phyloP scores from a whole-genome alignment of 2,888 invertebrate species.

The Silvanus unidentatus region DNA sequence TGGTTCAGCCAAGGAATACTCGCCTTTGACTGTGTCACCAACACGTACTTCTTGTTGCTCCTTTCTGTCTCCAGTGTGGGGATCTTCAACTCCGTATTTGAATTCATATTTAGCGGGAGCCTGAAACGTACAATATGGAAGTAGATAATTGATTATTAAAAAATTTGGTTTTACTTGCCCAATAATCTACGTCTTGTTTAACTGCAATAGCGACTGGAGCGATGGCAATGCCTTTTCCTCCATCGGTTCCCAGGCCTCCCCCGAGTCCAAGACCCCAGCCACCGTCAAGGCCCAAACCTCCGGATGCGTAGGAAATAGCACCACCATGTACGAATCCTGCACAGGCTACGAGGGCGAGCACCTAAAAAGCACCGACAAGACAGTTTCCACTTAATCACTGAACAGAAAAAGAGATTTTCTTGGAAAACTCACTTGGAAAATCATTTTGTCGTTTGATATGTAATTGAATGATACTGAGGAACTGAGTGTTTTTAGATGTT shows the following conservation, averaged over 20 bases:
- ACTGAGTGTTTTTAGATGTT: no score
- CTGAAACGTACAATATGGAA: conserved; percentile 9
- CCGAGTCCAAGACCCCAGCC: no score
- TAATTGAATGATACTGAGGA: no score
- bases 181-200: conserved; percentile 5
- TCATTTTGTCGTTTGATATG: no score
- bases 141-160: conserved; percentile 4
- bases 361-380: no score
- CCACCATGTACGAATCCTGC: no score
- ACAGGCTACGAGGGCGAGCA: no score
- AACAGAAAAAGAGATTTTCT: no score
- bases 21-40: conserved; percentile 51
- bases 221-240: conserved; percentile 13
- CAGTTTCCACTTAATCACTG: no score
- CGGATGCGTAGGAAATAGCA: no score
- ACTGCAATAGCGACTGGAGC: conserved; percentile 9
- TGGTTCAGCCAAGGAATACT: conserved; percentile 49
- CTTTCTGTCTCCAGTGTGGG: conserved; percentile 52
- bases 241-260: conserved; percentile 7
- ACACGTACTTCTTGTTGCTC: conserved; percentile 50
- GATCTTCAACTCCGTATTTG: conserved; percentile 54
- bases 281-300: no score
- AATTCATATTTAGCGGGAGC: conserved; percentile 56
- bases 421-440: no score
- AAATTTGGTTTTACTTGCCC: neutral